Base-by-base conservation (phyloP, 2,797 vertebrate genomes). In the Luscinia megarhynchos region DNA sequence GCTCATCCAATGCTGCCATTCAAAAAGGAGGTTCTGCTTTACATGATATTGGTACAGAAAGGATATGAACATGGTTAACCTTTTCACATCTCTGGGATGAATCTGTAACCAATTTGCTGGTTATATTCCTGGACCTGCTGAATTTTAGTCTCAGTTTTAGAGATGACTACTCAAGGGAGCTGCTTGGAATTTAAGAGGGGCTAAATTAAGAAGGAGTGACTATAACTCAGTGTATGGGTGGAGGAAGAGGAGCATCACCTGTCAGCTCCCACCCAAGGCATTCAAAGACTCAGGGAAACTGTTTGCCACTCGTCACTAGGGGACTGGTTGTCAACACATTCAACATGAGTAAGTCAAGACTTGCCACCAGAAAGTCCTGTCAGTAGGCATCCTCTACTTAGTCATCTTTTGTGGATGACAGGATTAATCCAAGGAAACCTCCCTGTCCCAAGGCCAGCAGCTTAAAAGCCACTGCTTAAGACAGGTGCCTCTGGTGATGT, bases 231-330 rank as follows among this genome's bases (percentile, higher is more conserved):
- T 61, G 24, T 5, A 15, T 51, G 73, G 73, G 62, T 91, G 36
- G n/a, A 93, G 24, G 66, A 86, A 79, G 69, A 88, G 81, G 40
- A 89, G 54, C 69, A 85, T 91, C 76, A 63, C 85, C 79, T 85
- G 46, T 92, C 79, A 85, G 32, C 66, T 58, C 63, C 40, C 54
- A 72, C 57, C 64, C 64, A 51, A 61, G 61, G 75, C 64, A 77
- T 85, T 67, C 83, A 81, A 22, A 90, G 69, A 75, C 62, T 81
- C 27, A 6, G 66, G 51, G 58, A 87, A 87, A 64, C 73, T 72
- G 53, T 77, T 91, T 88, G 84, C 54, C 73, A 45, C 48, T 88
- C 15, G 38, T 93, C 58, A 51, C 63, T 54, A 23, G 36, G 21
- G 36, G 54, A 24, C 54, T 59, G 48, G 20, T 66, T 91, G 69